A percentile compares a stretch with the other conserved stretches of the same genome.
These are phyloP conservation scores for Drosophila tsacasi DNA, from an alignment of 1,140 invertebrate species.

Conservation along the genomic window DNA sequence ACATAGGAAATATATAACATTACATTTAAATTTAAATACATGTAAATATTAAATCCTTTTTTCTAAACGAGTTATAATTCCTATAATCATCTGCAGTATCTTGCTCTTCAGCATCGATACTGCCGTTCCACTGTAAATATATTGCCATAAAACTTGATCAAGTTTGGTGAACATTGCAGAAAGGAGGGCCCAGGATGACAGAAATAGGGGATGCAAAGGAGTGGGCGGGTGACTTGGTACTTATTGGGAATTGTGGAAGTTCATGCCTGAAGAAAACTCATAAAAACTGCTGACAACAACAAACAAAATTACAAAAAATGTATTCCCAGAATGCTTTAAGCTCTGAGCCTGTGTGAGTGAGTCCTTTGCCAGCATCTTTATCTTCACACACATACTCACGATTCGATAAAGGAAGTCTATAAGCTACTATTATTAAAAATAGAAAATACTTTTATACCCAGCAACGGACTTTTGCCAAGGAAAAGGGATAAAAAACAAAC, in stretches of 20 bases:
- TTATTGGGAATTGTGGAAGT: slow-evolving; percentile 54
- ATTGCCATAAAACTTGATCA: slow-evolving; percentile 47
- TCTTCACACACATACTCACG: slow-evolving; percentile 3
- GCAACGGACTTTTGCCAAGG: slow-evolving; percentile 27
- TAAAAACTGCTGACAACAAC: slow-evolving; percentile 61
- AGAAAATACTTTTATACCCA: slow-evolving; percentile 55
- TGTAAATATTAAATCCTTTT: no score
- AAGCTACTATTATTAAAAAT: slow-evolving; percentile 80
- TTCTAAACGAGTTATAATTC: background rate
- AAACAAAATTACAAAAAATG: slow-evolving; percentile 48
- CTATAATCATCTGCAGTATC: background rate
- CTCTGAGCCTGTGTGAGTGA: slow-evolving; percentile 3
- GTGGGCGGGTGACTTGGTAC: slow-evolving; percentile 29
- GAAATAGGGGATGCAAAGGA: background rate
- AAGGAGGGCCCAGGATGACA: background rate
- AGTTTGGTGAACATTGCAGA: slow-evolving; percentile 45
- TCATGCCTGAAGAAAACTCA: slow-evolving; percentile 49
- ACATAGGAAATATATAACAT: background rate
- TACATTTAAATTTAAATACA: background rate
- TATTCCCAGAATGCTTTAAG: slow-evolving; percentile 51
- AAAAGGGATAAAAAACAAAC: slow-evolving; percentile 17
- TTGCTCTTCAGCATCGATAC: background rate
- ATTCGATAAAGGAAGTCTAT: slow-evolving; percentile 29
- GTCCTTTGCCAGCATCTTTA: slow-evolving; percentile 34
- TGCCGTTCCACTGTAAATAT: slow-evolving; percentile 25